These are phyloP conservation scores for Lordiphosa fenestrarum DNA, from an alignment of 2,888 invertebrate genomes.

Conservation along the genomic window DNA sequence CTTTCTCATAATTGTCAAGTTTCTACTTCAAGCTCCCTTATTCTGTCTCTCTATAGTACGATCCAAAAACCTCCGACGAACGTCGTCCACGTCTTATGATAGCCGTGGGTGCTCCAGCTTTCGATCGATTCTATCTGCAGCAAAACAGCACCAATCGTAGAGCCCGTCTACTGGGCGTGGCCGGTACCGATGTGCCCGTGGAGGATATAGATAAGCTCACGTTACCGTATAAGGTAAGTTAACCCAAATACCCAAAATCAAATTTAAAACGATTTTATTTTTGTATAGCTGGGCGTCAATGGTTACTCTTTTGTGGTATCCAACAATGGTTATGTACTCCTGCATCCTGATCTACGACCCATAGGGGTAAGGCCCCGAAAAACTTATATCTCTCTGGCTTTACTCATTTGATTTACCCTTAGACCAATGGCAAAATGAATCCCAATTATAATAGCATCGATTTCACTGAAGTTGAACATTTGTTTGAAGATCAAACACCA, in stretches of 20 bases:
- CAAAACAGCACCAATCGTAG: constrained; percentile 66
- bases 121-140: constrained; percentile 86
- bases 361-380: constrained; percentile 83
- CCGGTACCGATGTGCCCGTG: constrained; percentile 91
- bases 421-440: constrained; percentile 82
- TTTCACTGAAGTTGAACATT: constrained; percentile 95
- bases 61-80: constrained; percentile 58
- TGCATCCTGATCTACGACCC: constrained; percentile 96
- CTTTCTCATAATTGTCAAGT: neutral
- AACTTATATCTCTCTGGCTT: neutral
- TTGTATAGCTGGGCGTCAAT: constrained; percentile 92
- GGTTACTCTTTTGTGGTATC: constrained; percentile 98
- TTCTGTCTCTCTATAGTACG: constrained; percentile 51
- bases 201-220: constrained; percentile 94
- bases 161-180: constrained; percentile 94
- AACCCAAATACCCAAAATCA: neutral
- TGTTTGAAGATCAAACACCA: constrained; percentile 85
- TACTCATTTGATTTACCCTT: neutral
- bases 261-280: neutral
- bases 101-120: constrained; percentile 95
- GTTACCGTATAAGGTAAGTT: constrained; percentile 91
- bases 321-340: constrained; percentile 96
- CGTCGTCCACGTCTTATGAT: constrained; percentile 86
- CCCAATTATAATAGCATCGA: constrained; percentile 98
- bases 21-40: too few species aligned